Base-by-base conservation (phyloP, 2,797 vertebrate species). In the Salmo trutta region DNA sequence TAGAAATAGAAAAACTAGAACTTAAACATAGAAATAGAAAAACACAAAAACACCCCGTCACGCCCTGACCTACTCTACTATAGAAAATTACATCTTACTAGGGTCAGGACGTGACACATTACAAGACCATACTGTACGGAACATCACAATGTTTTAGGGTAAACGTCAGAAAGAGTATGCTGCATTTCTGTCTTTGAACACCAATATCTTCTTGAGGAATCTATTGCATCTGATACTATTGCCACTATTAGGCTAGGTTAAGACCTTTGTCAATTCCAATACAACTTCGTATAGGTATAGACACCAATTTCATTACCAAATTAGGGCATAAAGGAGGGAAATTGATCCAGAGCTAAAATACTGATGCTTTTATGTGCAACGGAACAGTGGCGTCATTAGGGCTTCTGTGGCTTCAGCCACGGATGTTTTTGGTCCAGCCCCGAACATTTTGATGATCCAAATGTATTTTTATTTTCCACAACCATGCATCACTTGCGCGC, bases 261-360 rank as follows among this genome's bases (percentile, higher is more conserved):
- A 41, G 36, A 65, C 75, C 33, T 76, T 79, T 78, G 62, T 74
- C n/a, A n/a, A 79, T 78, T 80, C 67, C 70, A 79, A 75, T 81
- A 80, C 75, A 85, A 71, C 67, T 80, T 73, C 19, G 53, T n/a
- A 2, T 62, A 10, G n/a, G 10, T 71, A 33, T 72, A 21, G 74
- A 82, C 77, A 29, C 68, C 76, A 51, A 75, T 36, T 76, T 79
- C 79, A 80, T 80, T 52, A 73, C 52, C 15, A 33, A 73, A 73
- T 31, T 16, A 54, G 27, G 53, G 7, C 47, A 19, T 17, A 33
- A 24, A 17, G 14, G 24, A 72, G 52, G 52, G 27, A 29, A 27
- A 33, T 7, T 73, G 3, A 54, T 53, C 21, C 14, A 53, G 47
- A 71, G 15, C 27, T 54, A 6, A 71, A 41, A 56, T 15, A 71